phyloP scores from a whole-genome alignment of 2,797 vertebrate species.

The Schizopygopsis malacanthus region DNA sequence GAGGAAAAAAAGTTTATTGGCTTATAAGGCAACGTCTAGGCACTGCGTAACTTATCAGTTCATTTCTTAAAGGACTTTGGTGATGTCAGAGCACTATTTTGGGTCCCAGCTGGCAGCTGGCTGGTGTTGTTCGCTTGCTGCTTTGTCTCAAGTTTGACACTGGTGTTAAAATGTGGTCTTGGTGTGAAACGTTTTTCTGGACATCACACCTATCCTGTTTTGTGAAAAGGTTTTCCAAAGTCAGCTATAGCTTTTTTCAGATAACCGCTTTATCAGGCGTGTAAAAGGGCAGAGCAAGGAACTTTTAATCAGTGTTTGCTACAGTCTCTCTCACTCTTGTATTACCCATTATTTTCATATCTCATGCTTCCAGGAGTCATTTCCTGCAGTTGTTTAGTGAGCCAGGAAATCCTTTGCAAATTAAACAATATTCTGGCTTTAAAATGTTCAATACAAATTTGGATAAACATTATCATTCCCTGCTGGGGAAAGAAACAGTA shows the following conservation, averaged over 20 bases:
- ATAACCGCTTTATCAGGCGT: not conserved
- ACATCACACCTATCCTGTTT: conserved; percentile 50
- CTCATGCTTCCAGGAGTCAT: conserved; percentile 53
- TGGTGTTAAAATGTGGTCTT: conserved; percentile 13
- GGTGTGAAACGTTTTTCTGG: conserved; percentile 31
- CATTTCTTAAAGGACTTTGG: conserved; percentile 41
- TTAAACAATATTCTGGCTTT: conserved; percentile 12
- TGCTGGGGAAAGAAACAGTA: not conserved
- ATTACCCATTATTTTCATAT: conserved; percentile 57
- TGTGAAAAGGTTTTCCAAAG: conserved; percentile 37
- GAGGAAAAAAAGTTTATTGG: conserved; percentile 24
- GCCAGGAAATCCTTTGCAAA: conserved; percentile 66
- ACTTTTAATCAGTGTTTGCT: conserved; percentile 15
- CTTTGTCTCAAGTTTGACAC: conserved; percentile 45
- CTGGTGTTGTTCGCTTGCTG: conserved; percentile 40
- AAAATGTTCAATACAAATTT: not conserved
- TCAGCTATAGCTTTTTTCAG: conserved; percentile 6
- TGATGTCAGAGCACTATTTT: conserved; percentile 64
- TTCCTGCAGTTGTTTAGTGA: conserved; percentile 62
- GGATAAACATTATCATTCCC: conserved; percentile 2
- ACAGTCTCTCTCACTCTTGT: not conserved
- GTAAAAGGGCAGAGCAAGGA: not conserved
- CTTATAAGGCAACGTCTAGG: conserved; percentile 65
- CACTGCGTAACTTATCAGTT: conserved; percentile 54
- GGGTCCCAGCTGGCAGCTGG: conserved; percentile 34